Base-by-base conservation (phyloP, 92 coral and sea anemone species). In the Porites rus region DNA sequence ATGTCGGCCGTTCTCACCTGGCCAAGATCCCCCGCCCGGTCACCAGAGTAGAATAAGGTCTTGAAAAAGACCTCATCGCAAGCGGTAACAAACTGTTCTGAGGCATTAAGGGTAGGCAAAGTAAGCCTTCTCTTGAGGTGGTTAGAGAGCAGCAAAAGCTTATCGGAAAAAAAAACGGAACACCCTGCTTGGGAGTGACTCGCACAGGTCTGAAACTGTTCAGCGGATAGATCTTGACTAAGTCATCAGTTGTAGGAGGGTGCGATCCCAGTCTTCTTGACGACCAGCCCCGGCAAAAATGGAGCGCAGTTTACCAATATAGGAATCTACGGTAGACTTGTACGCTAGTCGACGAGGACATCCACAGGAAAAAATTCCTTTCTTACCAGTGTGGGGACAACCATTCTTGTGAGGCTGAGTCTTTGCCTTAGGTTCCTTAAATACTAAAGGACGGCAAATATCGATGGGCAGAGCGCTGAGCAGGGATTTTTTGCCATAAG, bases 21-120 rank as follows among this genome's bases (percentile, higher is more conserved):
- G 10, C 86, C 88, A 7, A 86, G 72, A 65, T 89, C 89, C 4
- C 94, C 79, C 1, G 75, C 92, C 10, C 95, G 72, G 80, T 92
- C 93, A 6, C 95, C 91, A 21, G 84, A 63, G 59, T 16, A 89
- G 59, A 89, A 86, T 3, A 84, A 22, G 11, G 77, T 54, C 71
- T 84, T 88, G 22, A 83, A 83, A 52, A 59, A 91, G 19, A 86
- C 89, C 19, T 88, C 91, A 52, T 91, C 91, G 13, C 91, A 28
- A 20, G 93, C 93, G 52, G 61, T 46, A 16, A 89, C 19, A 70
- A 89, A 85, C 50, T 43, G 14, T 10, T 89, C 92, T 12, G 79
- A 28, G 43, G 71, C 50, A 16, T 78, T 31, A 25, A 76, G 67
- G 8, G 16, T 70, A 3, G 92, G 78, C n/a, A 64, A 22, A 5